A percentile compares a stretch with the other conserved stretches of the same genome.
These are phyloP conservation scores for Labeo catla DNA, from an alignment of 2,113 vertebrate genomes.

Conservation along the genomic window DNA sequence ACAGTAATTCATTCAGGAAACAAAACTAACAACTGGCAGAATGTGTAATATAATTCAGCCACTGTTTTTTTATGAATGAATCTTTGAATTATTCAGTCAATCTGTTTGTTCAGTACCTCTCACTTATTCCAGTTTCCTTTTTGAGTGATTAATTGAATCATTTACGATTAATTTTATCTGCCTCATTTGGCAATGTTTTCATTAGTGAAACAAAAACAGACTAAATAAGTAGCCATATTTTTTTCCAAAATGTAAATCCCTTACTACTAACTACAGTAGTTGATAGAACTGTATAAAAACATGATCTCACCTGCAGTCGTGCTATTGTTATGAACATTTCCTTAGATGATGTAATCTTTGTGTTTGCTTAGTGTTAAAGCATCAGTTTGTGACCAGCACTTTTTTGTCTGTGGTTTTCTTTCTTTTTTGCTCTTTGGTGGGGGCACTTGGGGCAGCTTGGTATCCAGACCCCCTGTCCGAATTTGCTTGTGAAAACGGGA, in stretches of 20 bases:
- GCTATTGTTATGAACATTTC: background rate
- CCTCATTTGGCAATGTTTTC: background rate
- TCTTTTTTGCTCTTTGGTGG: constrained; percentile 21
- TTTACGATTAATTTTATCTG: background rate
- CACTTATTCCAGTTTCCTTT: background rate
- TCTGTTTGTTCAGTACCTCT: background rate
- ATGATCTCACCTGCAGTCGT: background rate
- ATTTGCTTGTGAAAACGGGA: constrained; percentile 44
- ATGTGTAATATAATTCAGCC: background rate
- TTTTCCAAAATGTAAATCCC: background rate
- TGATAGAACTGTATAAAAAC: background rate
- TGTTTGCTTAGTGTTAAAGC: background rate
- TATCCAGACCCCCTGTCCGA: constrained; percentile 53
- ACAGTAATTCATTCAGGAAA: background rate
- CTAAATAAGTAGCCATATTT: background rate
- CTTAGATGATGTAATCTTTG: background rate
- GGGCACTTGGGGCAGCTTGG: constrained; percentile 46
- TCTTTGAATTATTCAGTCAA: background rate
- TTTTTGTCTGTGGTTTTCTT: constrained; percentile 3
- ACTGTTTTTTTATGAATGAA: background rate
- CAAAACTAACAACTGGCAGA: background rate
- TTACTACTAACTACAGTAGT: background rate
- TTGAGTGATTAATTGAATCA: background rate
- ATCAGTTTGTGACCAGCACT: constrained; percentile 8
- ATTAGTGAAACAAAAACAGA: background rate